Evolutionary conservation across 35 echinoderm and acorn worm genomes (phyloP).

Genomic region (Anneissia japonica): DNA sequence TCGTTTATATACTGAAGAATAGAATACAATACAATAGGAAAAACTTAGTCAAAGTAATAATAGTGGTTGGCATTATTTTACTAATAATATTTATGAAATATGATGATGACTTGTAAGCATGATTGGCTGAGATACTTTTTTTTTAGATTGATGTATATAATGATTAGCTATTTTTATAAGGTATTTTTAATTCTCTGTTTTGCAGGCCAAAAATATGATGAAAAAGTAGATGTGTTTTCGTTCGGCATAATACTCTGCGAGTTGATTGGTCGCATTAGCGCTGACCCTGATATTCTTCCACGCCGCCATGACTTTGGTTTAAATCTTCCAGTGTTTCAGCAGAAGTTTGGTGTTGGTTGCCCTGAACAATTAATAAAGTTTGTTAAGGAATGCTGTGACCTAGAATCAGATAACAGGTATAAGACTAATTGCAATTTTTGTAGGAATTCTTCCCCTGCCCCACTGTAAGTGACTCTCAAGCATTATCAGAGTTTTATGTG

Average conservation of each 20-base stretch:
- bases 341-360: conserved; percentile 57
- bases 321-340: conserved; percentile 58
- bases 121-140: background rate
- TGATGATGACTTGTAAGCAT: background rate
- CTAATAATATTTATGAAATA: background rate
- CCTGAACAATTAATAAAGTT: conserved; percentile 78
- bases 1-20: too few species aligned
- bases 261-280: conserved; percentile 80
- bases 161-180: background rate
- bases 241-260: conserved; percentile 88
- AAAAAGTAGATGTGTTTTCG: conserved; percentile 89
- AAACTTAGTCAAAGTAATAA: background rate
- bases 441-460: too few species aligned
- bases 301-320: conserved; percentile 74
- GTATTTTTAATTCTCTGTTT: background rate
- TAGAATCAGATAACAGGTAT: conserved; percentile 79
- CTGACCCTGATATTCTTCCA: conserved; percentile 71
- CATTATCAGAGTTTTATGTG: too few species aligned
- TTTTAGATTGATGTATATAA: background rate
- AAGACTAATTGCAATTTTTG: background rate
- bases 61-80: background rate
- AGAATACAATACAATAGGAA: too few species aligned
- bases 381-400: conserved; percentile 46
- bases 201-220: conserved; percentile 77
- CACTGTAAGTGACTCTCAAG: too few species aligned